Evolutionary conservation across 2,888 invertebrate genomes (phyloP), one percentile per base, ranked within the genome.

Genomic region (Calliopum simillimum): DNA sequence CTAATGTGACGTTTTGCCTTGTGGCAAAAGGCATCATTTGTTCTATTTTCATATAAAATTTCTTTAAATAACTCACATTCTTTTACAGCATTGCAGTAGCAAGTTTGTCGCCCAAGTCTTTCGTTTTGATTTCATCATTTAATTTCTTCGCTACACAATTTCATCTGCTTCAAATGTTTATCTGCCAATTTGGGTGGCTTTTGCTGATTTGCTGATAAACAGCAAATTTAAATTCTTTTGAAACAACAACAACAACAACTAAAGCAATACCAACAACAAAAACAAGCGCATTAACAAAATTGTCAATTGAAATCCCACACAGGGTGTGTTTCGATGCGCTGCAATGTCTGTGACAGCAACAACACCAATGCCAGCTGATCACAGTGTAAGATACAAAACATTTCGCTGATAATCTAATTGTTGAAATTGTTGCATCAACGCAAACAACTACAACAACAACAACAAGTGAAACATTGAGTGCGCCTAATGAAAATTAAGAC

Each of bases 341-440:
- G n/a, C n/a, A n/a, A 43, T 25, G 33, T 47, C 44, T 21, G 21
- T 14, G 13, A 12, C n/a, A 33, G 33, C 46, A 25, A 11, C 46
- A 56, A 66, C 66, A 66, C 56, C 56, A 56, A 56, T 47, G 5
- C 23, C 2, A 23, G 46, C 46, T 25, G 67, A 67, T 67, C 47
- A 21, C 53, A 58, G 23, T 19, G n/a, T 25, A 13, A 46, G 67
- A 49, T 59, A 47, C 58, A 19, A n/a, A 33, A 33, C 58, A 58
- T n/a, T 49, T 33, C n/a, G 58, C 47, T 58, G 67, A 67, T 49
- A 67, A 67, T 67, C 67, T 58, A 67, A 67, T 58, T 67, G 58
- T 49, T 58, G 58, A 47, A 67, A 58, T 67, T 58, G 67, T 58
- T 59, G 56, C 58, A 47, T 58, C 67, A 33, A 67, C 58, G 21